Base-by-base conservation (phyloP, 2,113 vertebrate genomes). In the Pollachius pollachius region DNA sequence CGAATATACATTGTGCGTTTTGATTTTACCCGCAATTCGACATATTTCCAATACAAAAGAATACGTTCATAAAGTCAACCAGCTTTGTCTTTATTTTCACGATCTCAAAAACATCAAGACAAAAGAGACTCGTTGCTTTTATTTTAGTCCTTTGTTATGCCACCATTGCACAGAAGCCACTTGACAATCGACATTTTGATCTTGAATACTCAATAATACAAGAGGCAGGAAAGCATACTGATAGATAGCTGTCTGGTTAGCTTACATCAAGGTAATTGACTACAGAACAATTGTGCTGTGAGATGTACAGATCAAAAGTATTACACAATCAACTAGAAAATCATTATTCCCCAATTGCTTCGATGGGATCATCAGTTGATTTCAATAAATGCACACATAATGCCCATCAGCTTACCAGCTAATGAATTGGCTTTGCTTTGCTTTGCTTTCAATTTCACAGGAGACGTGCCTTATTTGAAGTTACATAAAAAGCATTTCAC, bases 1-100 rank as follows among this genome's bases (percentile, higher is more conserved):
- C 41, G 8, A 48, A 48, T 13, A 48, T 13, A 19, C 54, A 15
- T 21, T 6, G 15, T 13, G 13, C 16, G 9, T 56, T 56, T 15
- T 2, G 34, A 15, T 15, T 3, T 68, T 64, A 18, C 8, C 23
- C 37, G 18, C 65, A 41, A 27, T 37, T 25, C n/a, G 56, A 64
- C 65, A 71, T 77, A 6, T 58, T 61, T 23, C 3, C 25, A 54
- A 67, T 76, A 65, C 69, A 64, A 80, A 87, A 83, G 52, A 71
- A 85, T 59, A 73, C 48, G 69, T 87, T 41, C 73, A 16, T 71
- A 72, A 76, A 80, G 73, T 90, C 84, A 81, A 90, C 87, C 85
- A 92, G 83, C 71, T 85, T 83, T 74, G 25, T 91, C 91, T 93
- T 93, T 93, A 93, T 93, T 48, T 48, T 93, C 65, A 88, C 88